phyloP scores from a whole-genome alignment of 2,113 vertebrate species.

The Campylomormyrus tamandua region DNA sequence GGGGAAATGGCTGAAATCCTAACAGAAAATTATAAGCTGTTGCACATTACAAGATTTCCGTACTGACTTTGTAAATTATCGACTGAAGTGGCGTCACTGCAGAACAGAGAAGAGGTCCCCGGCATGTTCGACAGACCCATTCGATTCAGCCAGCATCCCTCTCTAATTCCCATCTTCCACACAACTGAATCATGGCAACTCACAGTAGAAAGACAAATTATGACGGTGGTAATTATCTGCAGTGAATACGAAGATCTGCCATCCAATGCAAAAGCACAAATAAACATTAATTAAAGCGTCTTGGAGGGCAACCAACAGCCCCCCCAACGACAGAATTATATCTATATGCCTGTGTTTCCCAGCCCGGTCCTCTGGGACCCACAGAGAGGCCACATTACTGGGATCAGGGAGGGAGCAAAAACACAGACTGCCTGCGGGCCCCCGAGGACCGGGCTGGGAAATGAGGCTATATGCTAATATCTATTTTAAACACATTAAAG shows the following conservation, averaged over 20 bases:
- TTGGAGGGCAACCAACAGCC: not conserved
- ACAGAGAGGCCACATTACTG: not conserved
- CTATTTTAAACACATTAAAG: not conserved
- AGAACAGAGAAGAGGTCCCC: not conserved
- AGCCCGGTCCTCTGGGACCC: not conserved
- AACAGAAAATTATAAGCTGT: conserved; percentile 9
- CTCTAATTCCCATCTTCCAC: not conserved
- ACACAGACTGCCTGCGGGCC: not conserved
- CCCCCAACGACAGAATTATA: not conserved
- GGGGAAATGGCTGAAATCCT: not conserved
- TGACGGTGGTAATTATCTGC: not conserved
- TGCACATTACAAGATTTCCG: not conserved
- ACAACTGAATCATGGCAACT: not conserved
- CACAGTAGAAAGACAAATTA: not conserved
- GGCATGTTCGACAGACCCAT: not conserved
- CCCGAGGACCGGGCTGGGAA: not conserved
- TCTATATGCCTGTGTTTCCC: not conserved
- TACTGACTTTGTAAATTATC: not conserved
- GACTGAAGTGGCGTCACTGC: not conserved
- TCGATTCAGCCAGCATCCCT: not conserved
- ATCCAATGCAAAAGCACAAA: not conserved
- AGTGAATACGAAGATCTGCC: not conserved
- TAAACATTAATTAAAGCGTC: not conserved
- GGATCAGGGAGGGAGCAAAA: not conserved
- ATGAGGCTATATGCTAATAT: not conserved